Evolutionary conservation across 2,797 vertebrate genomes (phyloP).

Genomic region (Arctocebus calabarensis): DNA sequence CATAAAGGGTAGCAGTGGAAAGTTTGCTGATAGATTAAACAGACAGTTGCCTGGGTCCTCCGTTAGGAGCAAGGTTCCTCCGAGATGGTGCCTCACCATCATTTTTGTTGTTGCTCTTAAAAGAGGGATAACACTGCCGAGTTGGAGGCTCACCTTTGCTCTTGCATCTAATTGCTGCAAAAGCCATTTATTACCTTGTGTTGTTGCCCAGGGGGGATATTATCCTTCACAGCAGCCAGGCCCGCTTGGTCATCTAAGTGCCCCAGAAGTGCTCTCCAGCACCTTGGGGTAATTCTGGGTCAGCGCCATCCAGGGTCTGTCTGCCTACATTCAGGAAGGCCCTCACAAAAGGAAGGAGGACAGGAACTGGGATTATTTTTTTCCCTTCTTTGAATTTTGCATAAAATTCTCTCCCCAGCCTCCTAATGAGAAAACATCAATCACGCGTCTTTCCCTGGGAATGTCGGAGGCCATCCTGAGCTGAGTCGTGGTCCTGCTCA

Average conservation of each 20-base stretch:
- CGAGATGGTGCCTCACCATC: not conserved
- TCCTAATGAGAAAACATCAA: constrained; percentile 70
- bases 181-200: constrained; percentile 67
- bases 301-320: not conserved
- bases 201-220: constrained; percentile 60
- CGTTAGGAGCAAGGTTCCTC: not conserved
- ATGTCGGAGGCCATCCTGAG: constrained; percentile 11
- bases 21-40: not conserved
- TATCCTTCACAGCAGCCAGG: constrained; percentile 24
- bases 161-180: constrained; percentile 74
- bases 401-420: constrained; percentile 59
- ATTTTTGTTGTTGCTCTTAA: constrained; percentile 48
- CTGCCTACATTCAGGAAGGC: not conserved
- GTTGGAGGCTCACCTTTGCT: constrained; percentile 65
- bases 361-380: not conserved
- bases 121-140: not conserved
- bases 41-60: not conserved
- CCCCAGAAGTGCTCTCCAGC: constrained; percentile 6
- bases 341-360: constrained; percentile 41
- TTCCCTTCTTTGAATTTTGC: constrained; percentile 72
- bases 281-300: constrained; percentile 53
- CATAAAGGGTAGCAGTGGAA: not conserved
- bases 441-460: not conserved
- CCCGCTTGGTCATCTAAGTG: not conserved
- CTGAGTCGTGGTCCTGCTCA: not conserved